Evolutionary conservation across 2,888 invertebrate genomes (phyloP).

Genomic region (Trichopoda pennipes): DNA sequence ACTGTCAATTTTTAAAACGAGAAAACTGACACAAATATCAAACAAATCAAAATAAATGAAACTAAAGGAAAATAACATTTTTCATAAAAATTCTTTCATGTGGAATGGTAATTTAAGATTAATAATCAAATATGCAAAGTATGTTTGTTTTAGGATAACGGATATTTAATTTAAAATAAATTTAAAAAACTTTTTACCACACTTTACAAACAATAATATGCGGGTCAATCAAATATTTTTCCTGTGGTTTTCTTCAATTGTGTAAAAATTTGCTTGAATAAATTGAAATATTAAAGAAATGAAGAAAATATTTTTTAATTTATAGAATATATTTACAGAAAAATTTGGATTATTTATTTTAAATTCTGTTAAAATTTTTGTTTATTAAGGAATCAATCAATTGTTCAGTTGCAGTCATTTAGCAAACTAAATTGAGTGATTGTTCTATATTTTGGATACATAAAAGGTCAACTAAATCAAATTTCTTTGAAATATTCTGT

Average conservation of each 20-base stretch:
- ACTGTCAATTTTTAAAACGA: not conserved
- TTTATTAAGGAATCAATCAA: too few relatives aligned
- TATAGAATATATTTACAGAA: too few relatives aligned
- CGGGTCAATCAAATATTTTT: not conserved
- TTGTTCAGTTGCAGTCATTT: too few relatives aligned
- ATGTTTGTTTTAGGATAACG: not conserved
- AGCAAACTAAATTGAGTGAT: too few relatives aligned
- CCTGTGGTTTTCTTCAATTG: not conserved
- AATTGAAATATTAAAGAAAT: not conserved
- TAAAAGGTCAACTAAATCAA: too few relatives aligned
- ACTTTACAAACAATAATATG: not conserved
- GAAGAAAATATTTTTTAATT: not conserved
- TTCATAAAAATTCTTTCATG: not conserved
- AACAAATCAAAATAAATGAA: not conserved
- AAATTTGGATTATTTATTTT: too few relatives aligned
- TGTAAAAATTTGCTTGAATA: constrained; percentile 3
- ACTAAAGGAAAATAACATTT: not conserved
- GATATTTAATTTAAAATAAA: not conserved
- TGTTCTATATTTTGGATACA: too few relatives aligned
- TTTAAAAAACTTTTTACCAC: too few relatives aligned
- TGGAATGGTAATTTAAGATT: not conserved
- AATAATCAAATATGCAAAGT: constrained; percentile 7
- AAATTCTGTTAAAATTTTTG: too few relatives aligned
- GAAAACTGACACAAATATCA: not conserved
- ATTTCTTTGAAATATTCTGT: too few relatives aligned